These are phyloP conservation scores for Agonopterix subpropinquella DNA, from an alignment of 2,888 invertebrate genomes.

Conservation along the genomic window DNA sequence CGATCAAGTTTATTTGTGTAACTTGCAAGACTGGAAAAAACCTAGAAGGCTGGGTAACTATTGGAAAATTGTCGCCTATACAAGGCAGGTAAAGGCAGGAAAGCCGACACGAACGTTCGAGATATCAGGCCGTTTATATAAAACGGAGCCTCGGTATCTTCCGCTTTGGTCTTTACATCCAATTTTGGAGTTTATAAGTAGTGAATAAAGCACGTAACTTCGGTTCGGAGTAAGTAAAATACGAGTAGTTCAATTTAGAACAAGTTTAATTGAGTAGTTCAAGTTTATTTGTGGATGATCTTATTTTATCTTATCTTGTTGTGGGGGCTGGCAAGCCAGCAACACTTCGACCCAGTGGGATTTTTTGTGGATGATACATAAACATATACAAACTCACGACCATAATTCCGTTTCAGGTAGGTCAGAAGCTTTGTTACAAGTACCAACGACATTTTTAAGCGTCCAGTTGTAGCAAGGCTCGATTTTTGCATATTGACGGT, in stretches of 20 bases:
- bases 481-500: too few species aligned
- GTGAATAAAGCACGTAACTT: not conserved
- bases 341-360: too few species aligned
- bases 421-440: too few species aligned
- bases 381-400: not conserved
- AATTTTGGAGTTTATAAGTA: too few species aligned
- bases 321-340: too few species aligned
- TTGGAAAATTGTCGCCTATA: constrained; percentile 30
- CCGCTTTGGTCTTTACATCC: not conserved
- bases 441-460: too few species aligned
- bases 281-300: not conserved
- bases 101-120: constrained; percentile 15
- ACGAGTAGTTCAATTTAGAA: not conserved
- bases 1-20: constrained; percentile 44
- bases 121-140: constrained; percentile 3
- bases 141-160: not conserved
- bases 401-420: not conserved
- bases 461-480: too few species aligned
- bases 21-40: constrained; percentile 13
- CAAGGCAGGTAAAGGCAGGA: constrained; percentile 6
- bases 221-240: not conserved
- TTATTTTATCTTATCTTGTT: too few species aligned
- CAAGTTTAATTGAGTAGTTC: not conserved
- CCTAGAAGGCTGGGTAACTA: constrained; percentile 17
- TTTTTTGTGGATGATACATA: not conserved